Percentiles rank a stretch among this genome's conserved stretches.
Conservation (phyloP, 2,888 invertebrate species). For the Orchesella flavescens region DNA sequence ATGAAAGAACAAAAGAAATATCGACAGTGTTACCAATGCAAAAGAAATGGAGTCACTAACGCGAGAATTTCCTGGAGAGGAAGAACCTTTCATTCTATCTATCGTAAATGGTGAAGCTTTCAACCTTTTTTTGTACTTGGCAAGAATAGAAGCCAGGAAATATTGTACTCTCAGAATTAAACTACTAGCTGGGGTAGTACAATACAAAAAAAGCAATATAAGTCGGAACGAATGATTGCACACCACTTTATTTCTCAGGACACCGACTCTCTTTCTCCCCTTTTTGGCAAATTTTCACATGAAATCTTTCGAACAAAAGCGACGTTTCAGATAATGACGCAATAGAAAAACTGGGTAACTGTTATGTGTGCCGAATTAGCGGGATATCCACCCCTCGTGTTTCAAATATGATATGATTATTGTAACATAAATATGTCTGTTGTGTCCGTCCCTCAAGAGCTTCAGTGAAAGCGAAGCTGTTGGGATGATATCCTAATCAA, state of each 20-base stretch:
- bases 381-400: not conserved
- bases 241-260: slow-evolving; percentile 2
- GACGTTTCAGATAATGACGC: not conserved
- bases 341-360: not conserved
- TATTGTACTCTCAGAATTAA: too few species aligned
- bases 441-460: too few species aligned
- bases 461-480: not conserved
- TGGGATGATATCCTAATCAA: not conserved
- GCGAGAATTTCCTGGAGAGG: too few species aligned
- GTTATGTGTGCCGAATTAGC: not conserved
- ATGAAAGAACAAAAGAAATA: too few species aligned
- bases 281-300: slow-evolving; percentile 53
- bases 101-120: too few species aligned
- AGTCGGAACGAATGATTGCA: slow-evolving; percentile 1
- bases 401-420: too few species aligned
- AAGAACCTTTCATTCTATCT: too few species aligned
- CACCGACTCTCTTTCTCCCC: not conserved
- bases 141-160: too few species aligned
- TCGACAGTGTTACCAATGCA: too few species aligned
- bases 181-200: not conserved
- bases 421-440: too few species aligned
- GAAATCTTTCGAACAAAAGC: slow-evolving; percentile 30
- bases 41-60: too few species aligned
- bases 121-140: too few species aligned
- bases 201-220: slow-evolving; percentile 17